These are phyloP conservation scores for Leucoraja ocellata DNA, from an alignment of 2,797 vertebrate genomes.

Conservation along the genomic window DNA sequence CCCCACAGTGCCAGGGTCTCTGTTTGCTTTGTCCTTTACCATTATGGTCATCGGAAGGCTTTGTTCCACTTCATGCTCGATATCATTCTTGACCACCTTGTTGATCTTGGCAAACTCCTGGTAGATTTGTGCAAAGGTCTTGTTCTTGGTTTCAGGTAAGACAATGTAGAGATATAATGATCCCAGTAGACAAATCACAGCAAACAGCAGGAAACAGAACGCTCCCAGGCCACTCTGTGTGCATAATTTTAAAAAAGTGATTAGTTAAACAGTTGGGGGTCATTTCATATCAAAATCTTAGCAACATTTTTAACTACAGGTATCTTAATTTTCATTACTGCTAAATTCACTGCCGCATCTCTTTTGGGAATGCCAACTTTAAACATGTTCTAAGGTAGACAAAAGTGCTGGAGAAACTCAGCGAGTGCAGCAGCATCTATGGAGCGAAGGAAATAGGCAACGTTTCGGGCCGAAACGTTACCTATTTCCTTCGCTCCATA, in stretches of 20 bases:
- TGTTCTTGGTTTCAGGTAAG: conserved; percentile 92
- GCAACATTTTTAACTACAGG: no score
- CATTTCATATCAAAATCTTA: not conserved
- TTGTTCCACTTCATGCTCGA: conserved; percentile 30
- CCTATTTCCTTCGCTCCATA: no score
- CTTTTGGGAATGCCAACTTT: no score
- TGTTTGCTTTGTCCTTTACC: not conserved
- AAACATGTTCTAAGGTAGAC: no score
- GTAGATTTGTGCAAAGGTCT: conserved; percentile 81
- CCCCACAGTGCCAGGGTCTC: no score
- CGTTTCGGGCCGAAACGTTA: no score
- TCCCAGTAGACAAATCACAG: conserved; percentile 64
- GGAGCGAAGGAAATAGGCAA: no score
- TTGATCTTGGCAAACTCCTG: conserved; percentile 82
- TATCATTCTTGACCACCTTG: conserved; percentile 52
- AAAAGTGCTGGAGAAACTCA: no score
- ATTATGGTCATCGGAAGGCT: not conserved
- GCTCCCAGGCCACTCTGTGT: conserved; percentile 66
- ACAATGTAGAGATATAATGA: conserved; percentile 69
- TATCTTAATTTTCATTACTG: not conserved
- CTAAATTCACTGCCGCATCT: no score
- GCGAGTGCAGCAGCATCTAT: no score
- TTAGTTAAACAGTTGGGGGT: no score
- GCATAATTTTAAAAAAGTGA: conserved; percentile 40
- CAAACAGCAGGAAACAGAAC: conserved; percentile 82